phyloP scores from a whole-genome alignment of 2,113 vertebrate species.

The Gallinago undulata region DNA sequence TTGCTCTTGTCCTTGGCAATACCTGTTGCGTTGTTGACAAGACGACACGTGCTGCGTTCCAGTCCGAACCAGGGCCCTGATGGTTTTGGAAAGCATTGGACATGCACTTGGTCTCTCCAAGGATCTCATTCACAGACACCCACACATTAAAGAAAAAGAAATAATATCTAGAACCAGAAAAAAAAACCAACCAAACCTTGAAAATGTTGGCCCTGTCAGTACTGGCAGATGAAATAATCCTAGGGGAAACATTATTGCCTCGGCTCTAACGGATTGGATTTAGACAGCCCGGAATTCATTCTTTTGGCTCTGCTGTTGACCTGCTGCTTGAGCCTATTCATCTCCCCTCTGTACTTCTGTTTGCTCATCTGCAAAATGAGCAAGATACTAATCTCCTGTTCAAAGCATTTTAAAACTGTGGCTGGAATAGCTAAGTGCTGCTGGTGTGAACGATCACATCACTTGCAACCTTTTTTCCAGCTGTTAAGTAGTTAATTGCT shows the following conservation, averaged over 20 bases:
- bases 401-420: slow-evolving; percentile 50
- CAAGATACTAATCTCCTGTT: slow-evolving; percentile 61
- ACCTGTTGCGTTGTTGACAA: no score
- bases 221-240: slow-evolving; percentile 28
- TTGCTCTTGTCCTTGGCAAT: background rate
- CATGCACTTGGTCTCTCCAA: fast-evolving
- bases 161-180: background rate
- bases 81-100: fast-evolving
- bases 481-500: slow-evolving; percentile 66
- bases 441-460: slow-evolving; percentile 26
- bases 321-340: slow-evolving; percentile 44
- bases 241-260: background rate
- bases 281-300: background rate
- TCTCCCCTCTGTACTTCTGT: slow-evolving; percentile 51
- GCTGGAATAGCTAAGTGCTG: slow-evolving; percentile 20
- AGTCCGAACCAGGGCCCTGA: background rate
- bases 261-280: background rate
- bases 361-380: slow-evolving; percentile 66
- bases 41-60: fast-evolving
- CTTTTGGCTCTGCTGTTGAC: slow-evolving; percentile 50
- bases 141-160: background rate
- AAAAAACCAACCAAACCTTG: background rate
- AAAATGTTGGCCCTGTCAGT: background rate
- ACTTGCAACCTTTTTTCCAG: slow-evolving; percentile 36
- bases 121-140: background rate